Evolutionary conservation across 2,797 vertebrate genomes (phyloP), one percentile per base, ranked within the genome.

Genomic region (Monodelphis domestica): DNA sequence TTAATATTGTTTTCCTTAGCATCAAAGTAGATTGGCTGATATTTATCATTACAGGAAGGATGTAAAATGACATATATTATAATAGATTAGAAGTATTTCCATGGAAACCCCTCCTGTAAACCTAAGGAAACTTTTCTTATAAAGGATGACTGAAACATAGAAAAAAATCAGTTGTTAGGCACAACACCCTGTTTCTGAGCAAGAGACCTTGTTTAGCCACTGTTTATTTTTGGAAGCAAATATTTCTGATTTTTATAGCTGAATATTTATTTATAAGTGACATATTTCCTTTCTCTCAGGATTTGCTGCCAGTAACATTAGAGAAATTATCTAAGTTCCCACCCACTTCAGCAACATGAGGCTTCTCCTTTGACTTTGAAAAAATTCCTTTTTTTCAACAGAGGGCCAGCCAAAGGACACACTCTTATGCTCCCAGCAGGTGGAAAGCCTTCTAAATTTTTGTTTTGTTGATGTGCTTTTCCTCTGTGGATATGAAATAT

Each of bases 51-150:
- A 89, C 26, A 84, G 52, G 21, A 24, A 84, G 21, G 9, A 84
- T 2, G 21, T 33, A 53, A 95, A 91, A 93, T 94, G 29, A 94
- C 59, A 53, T 89, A 63, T 87, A 93, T 93, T 91, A 54, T 91
- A 63, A 90, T 94, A 95, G 50, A 54, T 38, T 54, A 91, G 56
- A 87, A 78, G 57, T 90, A 88, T 94, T 94, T 91, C 53, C 91
- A 57, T 59, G 70, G 33, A 38, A 93, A 96, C 50, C 28, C 89
- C 57, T 93, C 14, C 30, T 90, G 33, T 91, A 89, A 95, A 88
- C 45, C 84, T 50, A 51, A 63, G 45, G 53, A 95, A 29, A 56
- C 89, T 90, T 93, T 94, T 52, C 87, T 88, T 59, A 53, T 52
- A 14, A 3, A 84, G 45, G 38, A 24, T 84, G 21, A 78, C 30